Evolutionary conservation across 2,113 vertebrate species (phyloP).

Genomic region (Cercopithecus mona): DNA sequence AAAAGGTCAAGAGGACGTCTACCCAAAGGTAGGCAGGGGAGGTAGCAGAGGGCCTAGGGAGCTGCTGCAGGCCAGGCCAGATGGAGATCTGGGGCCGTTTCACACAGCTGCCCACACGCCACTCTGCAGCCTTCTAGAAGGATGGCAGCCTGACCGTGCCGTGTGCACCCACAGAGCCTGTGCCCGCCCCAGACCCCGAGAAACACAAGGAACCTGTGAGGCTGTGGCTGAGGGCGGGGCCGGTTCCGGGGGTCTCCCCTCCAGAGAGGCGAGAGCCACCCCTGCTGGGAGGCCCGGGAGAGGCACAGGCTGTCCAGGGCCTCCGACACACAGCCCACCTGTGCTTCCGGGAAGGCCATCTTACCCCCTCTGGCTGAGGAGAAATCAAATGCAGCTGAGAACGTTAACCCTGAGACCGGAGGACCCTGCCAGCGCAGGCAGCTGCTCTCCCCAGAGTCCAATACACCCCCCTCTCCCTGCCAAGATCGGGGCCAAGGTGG

Average conservation of each 20-base stretch:
- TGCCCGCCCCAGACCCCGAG: background rate
- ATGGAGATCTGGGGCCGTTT: background rate
- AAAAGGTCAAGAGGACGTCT: slow-evolving; percentile 21
- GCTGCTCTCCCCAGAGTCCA: too few relatives aligned
- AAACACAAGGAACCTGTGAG: background rate
- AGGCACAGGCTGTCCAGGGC: background rate
- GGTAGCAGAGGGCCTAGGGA: too few relatives aligned
- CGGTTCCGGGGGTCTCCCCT: background rate
- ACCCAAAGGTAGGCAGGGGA: too few relatives aligned
- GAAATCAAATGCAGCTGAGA: background rate
- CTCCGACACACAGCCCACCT: background rate
- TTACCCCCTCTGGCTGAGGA: background rate
- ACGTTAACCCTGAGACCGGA: background rate
- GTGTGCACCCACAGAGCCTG: slow-evolving; percentile 43
- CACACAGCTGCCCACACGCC: background rate
- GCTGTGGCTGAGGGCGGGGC: background rate
- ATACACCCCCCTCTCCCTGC: background rate
- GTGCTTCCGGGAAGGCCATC: background rate
- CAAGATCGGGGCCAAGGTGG: background rate
- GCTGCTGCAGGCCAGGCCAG: background rate
- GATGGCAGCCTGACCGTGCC: slow-evolving; percentile 56
- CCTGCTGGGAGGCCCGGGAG: background rate
- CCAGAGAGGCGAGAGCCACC: background rate
- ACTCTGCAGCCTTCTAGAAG: background rate
- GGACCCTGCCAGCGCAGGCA: background rate